These are phyloP conservation scores for Lepas anatifera DNA, from an alignment of 2,888 invertebrate genomes.

Conservation along the genomic window DNA sequence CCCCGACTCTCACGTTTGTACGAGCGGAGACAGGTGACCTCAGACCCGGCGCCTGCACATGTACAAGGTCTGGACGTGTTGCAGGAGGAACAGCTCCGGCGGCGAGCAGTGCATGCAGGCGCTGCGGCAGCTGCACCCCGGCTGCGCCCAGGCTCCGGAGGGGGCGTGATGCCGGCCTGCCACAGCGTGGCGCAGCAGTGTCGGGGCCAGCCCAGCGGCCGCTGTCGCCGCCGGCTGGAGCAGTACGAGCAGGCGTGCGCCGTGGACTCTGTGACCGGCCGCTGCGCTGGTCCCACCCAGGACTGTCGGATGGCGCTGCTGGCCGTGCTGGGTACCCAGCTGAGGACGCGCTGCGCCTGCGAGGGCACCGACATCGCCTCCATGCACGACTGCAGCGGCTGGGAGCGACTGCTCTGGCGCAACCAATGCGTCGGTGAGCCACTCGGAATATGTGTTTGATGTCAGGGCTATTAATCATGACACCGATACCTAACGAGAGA, in stretches of 20 bases:
- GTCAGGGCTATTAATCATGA: too few relatives aligned
- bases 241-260: slow-evolving; percentile 84
- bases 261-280: slow-evolving; percentile 75
- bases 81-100: slow-evolving; percentile 10
- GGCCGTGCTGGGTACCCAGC: slow-evolving; percentile 76
- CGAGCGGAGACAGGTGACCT: too few relatives aligned
- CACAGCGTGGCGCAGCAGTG: slow-evolving; percentile 49
- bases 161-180: slow-evolving; percentile 61
- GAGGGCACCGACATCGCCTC: slow-evolving; percentile 46
- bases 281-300: slow-evolving; percentile 73
- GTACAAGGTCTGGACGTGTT: too few relatives aligned
- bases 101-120: slow-evolving; percentile 75
- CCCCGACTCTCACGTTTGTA: too few relatives aligned
- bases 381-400: slow-evolving; percentile 65
- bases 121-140: slow-evolving; percentile 76
- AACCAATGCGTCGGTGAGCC: too few relatives aligned
- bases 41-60: too few relatives aligned
- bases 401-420: too few relatives aligned
- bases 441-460: too few relatives aligned
- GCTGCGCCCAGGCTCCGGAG: slow-evolving; percentile 63
- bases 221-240: slow-evolving; percentile 60
- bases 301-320: slow-evolving; percentile 74
- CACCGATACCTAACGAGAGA: too few relatives aligned
- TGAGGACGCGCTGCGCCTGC: slow-evolving; percentile 76
- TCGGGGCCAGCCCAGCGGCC: slow-evolving; percentile 29